Evolutionary conservation across 2,888 invertebrate genomes (phyloP).

Genomic region (Pheosia gnoma): DNA sequence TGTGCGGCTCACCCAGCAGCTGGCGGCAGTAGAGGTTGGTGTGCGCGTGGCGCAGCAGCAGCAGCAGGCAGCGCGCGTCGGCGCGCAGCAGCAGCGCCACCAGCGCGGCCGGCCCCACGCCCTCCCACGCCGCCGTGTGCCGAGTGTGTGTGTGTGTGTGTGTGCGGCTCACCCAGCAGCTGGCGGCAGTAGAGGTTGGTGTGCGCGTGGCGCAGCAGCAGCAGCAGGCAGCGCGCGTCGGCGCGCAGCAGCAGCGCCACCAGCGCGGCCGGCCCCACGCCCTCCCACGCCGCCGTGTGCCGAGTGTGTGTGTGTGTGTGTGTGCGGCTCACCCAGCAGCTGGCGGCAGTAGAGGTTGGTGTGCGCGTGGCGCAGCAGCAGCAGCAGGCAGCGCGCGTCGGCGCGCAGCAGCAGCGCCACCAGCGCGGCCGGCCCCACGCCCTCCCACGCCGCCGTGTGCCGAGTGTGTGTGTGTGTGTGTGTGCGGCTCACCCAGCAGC

Average conservation of each 20-base stretch:
- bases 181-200: too few relatives aligned
- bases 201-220: too few relatives aligned
- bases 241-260: too few relatives aligned
- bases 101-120: constrained; percentile 57
- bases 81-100: constrained; percentile 64
- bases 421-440: constrained; percentile 57
- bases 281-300: too few relatives aligned
- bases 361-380: constrained; percentile 62
- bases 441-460: constrained; percentile 57
- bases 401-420: constrained; percentile 64
- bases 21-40: constrained; percentile 63
- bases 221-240: too few relatives aligned
- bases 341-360: constrained; percentile 63
- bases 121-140: constrained; percentile 57
- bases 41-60: constrained; percentile 62
- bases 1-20: constrained; percentile 54
- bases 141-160: too few relatives aligned
- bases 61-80: constrained; percentile 62
- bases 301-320: too few relatives aligned
- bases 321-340: constrained; percentile 54
- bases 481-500: too few relatives aligned
- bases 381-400: constrained; percentile 62
- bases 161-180: too few relatives aligned
- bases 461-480: too few relatives aligned
- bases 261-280: too few relatives aligned